Conservation (phyloP, 2,113 vertebrate genomes). For the Callorhinus ursinus region DNA sequence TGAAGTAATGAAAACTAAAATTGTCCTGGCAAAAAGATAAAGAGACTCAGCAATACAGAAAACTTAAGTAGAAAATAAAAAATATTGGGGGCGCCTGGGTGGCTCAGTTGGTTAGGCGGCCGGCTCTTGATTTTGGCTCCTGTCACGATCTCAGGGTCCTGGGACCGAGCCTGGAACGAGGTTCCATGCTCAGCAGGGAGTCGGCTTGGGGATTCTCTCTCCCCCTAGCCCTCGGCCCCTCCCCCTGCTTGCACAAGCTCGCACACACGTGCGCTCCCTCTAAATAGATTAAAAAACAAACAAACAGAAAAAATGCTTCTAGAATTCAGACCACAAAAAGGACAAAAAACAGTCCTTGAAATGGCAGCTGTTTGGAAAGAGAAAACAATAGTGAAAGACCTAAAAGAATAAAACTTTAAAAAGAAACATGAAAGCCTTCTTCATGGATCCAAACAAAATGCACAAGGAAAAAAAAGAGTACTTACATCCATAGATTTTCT, state of each 20-base stretch:
- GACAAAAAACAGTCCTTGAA: not conserved
- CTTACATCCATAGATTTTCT: not conserved
- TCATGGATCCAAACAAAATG: constrained; percentile 9
- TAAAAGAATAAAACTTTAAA: not conserved
- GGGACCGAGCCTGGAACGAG: not conserved
- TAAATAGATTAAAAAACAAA: not conserved
- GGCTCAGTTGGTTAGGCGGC: not conserved
- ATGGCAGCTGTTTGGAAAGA: not conserved
- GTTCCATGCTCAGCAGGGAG: not conserved
- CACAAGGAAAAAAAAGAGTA: not conserved
- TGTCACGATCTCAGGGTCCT: not conserved
- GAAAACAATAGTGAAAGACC: not conserved
- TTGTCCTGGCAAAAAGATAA: not conserved
- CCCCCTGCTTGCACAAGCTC: not conserved
- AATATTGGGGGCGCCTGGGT: not conserved
- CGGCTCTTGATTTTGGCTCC: not conserved
- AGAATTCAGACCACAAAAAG: not conserved
- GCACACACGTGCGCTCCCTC: not conserved
- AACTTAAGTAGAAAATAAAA: not conserved
- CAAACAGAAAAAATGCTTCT: not conserved
- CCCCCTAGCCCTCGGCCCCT: not conserved
- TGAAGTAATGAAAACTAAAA: constrained; percentile 11
- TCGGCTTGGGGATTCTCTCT: not conserved
- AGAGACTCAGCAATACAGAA: not conserved
- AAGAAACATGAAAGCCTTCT: constrained; percentile 29